phyloP scores from a whole-genome alignment of 2,113 vertebrate genomes.

The Regulus satrapa region DNA sequence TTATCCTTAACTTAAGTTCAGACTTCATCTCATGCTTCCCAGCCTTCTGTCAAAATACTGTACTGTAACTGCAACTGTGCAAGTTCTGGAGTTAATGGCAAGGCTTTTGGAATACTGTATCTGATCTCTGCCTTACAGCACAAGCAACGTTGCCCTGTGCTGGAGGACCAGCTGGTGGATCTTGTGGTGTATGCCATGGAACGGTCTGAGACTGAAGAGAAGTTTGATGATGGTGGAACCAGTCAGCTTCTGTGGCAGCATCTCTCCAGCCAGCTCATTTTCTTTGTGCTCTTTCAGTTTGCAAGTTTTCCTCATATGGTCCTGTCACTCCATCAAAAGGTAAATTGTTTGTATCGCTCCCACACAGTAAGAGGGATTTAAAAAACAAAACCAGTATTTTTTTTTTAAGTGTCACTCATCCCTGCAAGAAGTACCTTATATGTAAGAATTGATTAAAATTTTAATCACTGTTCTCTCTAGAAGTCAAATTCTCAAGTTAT shows the following conservation, averaged over 20 bases:
- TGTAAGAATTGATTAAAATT: not conserved
- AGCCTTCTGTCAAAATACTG: slow-evolving; percentile 63
- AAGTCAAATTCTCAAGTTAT: not conserved
- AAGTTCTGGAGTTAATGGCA: slow-evolving; percentile 33
- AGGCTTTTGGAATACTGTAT: slow-evolving; percentile 77
- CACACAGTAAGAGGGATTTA: not conserved
- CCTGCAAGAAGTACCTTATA: not conserved
- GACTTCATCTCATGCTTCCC: slow-evolving; percentile 80
- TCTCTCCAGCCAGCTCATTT: slow-evolving; percentile 99
- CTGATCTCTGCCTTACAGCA: slow-evolving; percentile 84
- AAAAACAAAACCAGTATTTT: not conserved
- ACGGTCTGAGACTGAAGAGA: slow-evolving; percentile 96
- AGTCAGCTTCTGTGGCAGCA: slow-evolving; percentile 99
- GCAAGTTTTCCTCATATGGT: slow-evolving; percentile 99
- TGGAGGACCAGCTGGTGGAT: slow-evolving; percentile 98
- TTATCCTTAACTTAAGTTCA: slow-evolving; percentile 75
- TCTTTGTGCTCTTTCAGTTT: slow-evolving; percentile 99
- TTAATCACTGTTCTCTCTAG: not conserved
- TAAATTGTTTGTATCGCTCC: slow-evolving; percentile 44
- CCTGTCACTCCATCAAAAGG: slow-evolving; percentile 98
- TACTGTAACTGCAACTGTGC: slow-evolving; percentile 34
- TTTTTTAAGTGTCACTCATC: not conserved
- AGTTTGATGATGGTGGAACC: slow-evolving; percentile 96
- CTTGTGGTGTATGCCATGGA: slow-evolving; percentile 99
- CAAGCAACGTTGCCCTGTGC: slow-evolving; percentile 96